Evolutionary conservation across 1,140 invertebrate genomes (phyloP).

Genomic region (Ceratina japonica): DNA sequence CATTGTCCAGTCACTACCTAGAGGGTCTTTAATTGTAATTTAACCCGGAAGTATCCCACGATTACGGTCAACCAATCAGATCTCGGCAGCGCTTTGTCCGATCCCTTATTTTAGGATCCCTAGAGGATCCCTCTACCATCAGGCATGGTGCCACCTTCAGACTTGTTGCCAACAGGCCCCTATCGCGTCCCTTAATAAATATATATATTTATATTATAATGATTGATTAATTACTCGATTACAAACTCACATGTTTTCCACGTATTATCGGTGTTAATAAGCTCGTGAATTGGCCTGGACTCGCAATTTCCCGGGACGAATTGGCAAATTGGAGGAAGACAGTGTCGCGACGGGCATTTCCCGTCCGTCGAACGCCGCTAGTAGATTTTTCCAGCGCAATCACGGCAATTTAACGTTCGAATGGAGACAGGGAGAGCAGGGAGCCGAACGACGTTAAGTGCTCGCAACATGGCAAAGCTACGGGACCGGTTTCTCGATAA

Average conservation of each 20-base stretch:
- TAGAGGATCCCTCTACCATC: too few relatives aligned
- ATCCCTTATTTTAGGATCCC: too few relatives aligned
- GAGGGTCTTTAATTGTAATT: too few relatives aligned
- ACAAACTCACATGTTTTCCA: neutral
- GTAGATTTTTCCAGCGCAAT: slow-evolving; percentile 20
- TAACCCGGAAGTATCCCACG: too few relatives aligned
- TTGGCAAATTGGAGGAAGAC: neutral
- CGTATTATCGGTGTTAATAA: neutral
- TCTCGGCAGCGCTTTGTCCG: too few relatives aligned
- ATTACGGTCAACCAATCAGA: too few relatives aligned
- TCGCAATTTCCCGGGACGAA: neutral
- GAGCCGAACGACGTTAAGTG: neutral
- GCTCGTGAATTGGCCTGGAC: neutral
- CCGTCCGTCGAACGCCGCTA: neutral
- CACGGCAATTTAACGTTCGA: slow-evolving; percentile 24
- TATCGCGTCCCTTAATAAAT: too few relatives aligned
- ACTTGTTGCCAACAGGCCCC: too few relatives aligned
- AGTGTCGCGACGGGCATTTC: neutral
- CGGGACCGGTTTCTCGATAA: slow-evolving; percentile 24
- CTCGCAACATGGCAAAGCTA: neutral
- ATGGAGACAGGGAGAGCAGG: neutral
- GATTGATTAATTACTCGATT: too few relatives aligned
- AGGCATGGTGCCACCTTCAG: too few relatives aligned
- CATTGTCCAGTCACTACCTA: too few relatives aligned
- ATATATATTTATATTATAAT: too few relatives aligned